Conservation (phyloP, 1,140 invertebrate genomes). For the Drosophila lacteicornis region DNA sequence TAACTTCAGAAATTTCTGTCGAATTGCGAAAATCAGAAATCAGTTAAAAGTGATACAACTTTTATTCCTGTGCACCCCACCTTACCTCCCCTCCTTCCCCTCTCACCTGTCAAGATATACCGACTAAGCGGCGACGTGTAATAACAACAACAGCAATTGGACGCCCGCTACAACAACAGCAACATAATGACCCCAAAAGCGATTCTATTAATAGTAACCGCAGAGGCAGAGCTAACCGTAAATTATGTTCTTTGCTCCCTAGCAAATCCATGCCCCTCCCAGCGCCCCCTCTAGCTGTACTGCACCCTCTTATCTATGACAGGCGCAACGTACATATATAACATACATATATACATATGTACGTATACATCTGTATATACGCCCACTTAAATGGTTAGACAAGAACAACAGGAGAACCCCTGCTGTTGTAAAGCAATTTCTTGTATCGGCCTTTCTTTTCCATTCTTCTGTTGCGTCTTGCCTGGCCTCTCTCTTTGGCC, state of each 20-base stretch:
- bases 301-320: slow-evolving; percentile 33
- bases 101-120: slow-evolving; percentile 7
- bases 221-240: slow-evolving; percentile 55
- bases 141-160: slow-evolving; percentile 5
- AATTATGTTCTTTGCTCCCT: slow-evolving; percentile 56
- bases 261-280: slow-evolving; percentile 8
- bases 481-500: slow-evolving; percentile 21
- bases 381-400: slow-evolving; percentile 52
- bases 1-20: background rate
- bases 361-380: slow-evolving; percentile 3
- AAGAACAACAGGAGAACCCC: slow-evolving; percentile 21
- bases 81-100: background rate
- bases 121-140: background rate
- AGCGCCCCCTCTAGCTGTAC: background rate
- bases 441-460: slow-evolving; percentile 58
- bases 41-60: no score
- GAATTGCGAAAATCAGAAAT: background rate
- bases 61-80: background rate
- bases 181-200: slow-evolving; percentile 64
- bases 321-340: slow-evolving; percentile 19
- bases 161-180: slow-evolving; percentile 23
- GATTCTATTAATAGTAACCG: slow-evolving; percentile 61
- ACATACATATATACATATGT: background rate
- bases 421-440: slow-evolving; percentile 55
- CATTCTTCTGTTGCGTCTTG: slow-evolving; percentile 31